Evolutionary conservation across 2,888 invertebrate genomes (phyloP), one percentile per base, ranked within the genome.

Genomic region (Saturnia japonica): DNA sequence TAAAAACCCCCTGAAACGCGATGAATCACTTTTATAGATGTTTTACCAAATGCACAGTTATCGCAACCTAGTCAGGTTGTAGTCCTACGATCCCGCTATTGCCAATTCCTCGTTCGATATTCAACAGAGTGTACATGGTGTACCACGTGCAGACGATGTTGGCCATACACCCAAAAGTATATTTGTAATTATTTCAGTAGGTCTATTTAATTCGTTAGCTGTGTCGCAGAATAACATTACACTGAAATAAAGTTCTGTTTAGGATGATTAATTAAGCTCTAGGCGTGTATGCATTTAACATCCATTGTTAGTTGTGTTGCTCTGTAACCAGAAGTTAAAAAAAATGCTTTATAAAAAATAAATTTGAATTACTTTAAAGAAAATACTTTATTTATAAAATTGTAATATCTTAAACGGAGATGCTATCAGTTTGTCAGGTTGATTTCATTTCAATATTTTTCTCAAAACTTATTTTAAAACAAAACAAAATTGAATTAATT

Each of bases 181-280:
- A 19, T 51, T 51, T 51, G 51, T n/a, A 9, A 19, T 8, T 51
- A 22, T 51, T 51, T n/a, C n/a, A 1, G n/a, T 51, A 67, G 62
- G 42, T 51, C 75, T 75, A 75, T 78, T 76, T 78, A 80, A 82
- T 86, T 86, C 82, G 83, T 85, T 85, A 82, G 79, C 80, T 78
- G 77, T 79, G 80, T 82, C 80, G 78, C 81, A 80, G 82, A 87
- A 82, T 82, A 82, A 85, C 82, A 85, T 87, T 83, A 86, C 82
- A 82, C 81, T 81, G 76, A 83, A 86, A 88, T 87, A 87, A 80
- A 85, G 79, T 82, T 82, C 80, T 85, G 83, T 85, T 88, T 85
- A 87, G 83, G 84, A 85, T 82, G 83, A 86, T 89, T 88, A 89
- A 90, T 89, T 86, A 86, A 81, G 79, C 83, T 85, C 82, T 75